Evolutionary conservation across 2,888 invertebrate species (phyloP).

Genomic region (Caenorhabditis becei): DNA sequence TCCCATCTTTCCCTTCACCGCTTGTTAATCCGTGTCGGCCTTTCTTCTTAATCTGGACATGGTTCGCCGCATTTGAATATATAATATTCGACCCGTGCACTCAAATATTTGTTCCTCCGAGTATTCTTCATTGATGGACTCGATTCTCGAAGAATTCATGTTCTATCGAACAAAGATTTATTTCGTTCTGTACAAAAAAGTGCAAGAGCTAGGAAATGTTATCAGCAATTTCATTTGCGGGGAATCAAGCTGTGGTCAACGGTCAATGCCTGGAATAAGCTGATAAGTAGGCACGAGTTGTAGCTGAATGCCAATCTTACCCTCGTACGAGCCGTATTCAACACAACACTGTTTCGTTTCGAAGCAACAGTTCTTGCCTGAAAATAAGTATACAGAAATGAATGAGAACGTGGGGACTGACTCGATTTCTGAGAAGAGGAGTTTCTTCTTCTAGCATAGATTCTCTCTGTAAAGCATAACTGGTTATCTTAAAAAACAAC

Average conservation of each 20-base stretch:
- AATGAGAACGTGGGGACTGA: background rate
- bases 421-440: constrained; percentile 37
- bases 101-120: constrained; percentile 44
- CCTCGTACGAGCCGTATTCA: constrained; percentile 48
- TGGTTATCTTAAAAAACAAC: no score
- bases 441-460: constrained; percentile 36
- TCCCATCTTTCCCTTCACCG: constrained; percentile 19
- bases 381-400: background rate
- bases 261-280: constrained; percentile 45
- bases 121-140: constrained; percentile 25
- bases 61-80: constrained; percentile 61
- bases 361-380: constrained; percentile 38
- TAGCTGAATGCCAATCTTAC: constrained; percentile 11
- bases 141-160: constrained; percentile 11
- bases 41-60: constrained; percentile 60
- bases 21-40: constrained; percentile 56
- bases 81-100: constrained; percentile 49
- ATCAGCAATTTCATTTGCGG: constrained; percentile 45
- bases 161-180: constrained; percentile 31
- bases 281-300: background rate
- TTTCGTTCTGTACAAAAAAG: constrained; percentile 40
- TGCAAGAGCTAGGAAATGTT: constrained; percentile 19
- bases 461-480: constrained; percentile 7
- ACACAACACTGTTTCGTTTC: constrained; percentile 52
- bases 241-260: constrained; percentile 48